Percentiles rank a stretch among this genome's conserved stretches.
phyloP scores from a whole-genome alignment of 1,140 invertebrate species.

The Oreohelix idahoensis region DNA sequence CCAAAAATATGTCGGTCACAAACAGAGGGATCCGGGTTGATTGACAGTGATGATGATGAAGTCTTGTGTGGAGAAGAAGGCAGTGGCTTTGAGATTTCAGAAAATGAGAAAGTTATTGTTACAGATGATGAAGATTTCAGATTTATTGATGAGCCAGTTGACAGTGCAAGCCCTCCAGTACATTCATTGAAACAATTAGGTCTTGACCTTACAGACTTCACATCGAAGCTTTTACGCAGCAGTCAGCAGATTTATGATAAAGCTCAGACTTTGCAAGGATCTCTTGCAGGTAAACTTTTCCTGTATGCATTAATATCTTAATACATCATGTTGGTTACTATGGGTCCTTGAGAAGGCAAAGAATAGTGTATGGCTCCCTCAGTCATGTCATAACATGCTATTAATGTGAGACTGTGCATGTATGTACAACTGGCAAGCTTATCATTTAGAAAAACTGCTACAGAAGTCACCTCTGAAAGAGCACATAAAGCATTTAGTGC shows the following conservation, averaged over 20 bases:
- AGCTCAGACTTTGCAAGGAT: not conserved
- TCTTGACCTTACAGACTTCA: conserved; percentile 1
- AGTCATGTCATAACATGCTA: too few species aligned
- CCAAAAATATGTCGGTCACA: not conserved
- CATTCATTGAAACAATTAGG: not conserved
- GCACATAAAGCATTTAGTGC: too few species aligned
- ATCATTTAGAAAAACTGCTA: too few species aligned
- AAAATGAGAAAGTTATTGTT: not conserved
- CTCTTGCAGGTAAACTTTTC: not conserved
- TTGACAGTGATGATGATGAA: not conserved
- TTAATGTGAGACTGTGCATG: too few species aligned
- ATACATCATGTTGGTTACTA: too few species aligned
- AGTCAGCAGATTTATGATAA: not conserved
- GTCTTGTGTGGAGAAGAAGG: not conserved
- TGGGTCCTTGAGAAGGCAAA: too few species aligned
- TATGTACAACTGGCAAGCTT: too few species aligned
- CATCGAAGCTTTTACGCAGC: not conserved
- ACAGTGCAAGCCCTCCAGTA: not conserved
- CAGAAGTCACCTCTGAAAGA: too few species aligned
- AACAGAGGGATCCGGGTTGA: not conserved
- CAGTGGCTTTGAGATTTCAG: not conserved
- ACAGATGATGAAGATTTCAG: conserved; percentile 12
- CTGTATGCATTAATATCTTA: not conserved
- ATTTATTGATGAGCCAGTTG: conserved; percentile 5
- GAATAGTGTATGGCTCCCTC: too few species aligned